A percentile compares a stretch with the other conserved stretches of the same genome.
These are phyloP conservation scores for Tenthredo mesomela DNA, from an alignment of 2,888 invertebrate species.

Conservation along the genomic window DNA sequence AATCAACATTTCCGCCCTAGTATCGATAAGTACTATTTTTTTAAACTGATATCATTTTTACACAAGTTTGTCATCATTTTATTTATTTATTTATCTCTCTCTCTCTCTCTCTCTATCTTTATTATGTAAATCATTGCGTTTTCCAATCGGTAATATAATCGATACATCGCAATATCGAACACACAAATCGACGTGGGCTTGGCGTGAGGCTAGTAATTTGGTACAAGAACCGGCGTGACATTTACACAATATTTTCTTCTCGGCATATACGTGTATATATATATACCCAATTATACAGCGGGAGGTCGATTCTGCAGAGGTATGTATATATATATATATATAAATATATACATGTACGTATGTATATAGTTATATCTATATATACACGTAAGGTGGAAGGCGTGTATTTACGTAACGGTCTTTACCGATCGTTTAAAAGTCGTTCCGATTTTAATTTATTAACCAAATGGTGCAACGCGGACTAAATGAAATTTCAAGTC, in stretches of 20 bases:
- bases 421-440: conserved; percentile 46
- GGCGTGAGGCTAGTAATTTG: conserved; percentile 40
- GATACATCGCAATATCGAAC: conserved; percentile 18
- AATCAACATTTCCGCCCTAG: too few species aligned
- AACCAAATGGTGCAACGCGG: conserved; percentile 29
- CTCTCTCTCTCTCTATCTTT: not conserved
- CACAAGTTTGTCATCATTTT: not conserved
- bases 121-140: not conserved
- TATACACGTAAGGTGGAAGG: conserved; percentile 13
- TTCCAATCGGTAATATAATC: conserved; percentile 30
- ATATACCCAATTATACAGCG: not conserved
- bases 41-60: not conserved
- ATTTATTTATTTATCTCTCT: too few species aligned
- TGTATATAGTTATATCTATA: not conserved
- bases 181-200: conserved; percentile 10
- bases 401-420: conserved; percentile 39
- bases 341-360: not conserved
- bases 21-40: not conserved
- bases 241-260: conserved; percentile 37
- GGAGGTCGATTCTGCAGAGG: not conserved
- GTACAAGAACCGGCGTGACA: conserved; percentile 41
- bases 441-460: conserved; percentile 45
- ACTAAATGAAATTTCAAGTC: conserved; percentile 26
- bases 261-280: not conserved
- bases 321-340: too few species aligned